phyloP scores from a whole-genome alignment of 1,140 invertebrate genomes.

The Drosophila miranda region DNA sequence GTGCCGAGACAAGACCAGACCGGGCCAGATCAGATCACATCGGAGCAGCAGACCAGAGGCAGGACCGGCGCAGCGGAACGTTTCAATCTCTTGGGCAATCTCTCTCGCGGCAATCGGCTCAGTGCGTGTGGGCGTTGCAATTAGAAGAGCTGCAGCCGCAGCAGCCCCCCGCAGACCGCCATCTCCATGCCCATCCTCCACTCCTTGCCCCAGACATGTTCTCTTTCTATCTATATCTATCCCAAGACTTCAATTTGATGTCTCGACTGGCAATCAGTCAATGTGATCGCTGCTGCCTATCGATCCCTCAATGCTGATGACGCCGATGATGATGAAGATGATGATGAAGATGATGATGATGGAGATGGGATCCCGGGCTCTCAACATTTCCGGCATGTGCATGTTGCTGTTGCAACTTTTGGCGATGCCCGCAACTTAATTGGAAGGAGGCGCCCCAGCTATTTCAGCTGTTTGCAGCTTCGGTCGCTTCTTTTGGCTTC shows the following conservation, averaged over 20 bases:
- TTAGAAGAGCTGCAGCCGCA: constrained; percentile 54
- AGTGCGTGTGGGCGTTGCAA: constrained; percentile 76
- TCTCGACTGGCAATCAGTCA: constrained; percentile 66
- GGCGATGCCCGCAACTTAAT: constrained; percentile 41
- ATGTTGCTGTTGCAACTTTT: constrained; percentile 55
- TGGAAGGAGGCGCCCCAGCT: constrained; percentile 39
- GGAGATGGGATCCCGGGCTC: too few relatives aligned
- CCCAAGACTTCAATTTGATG: constrained; percentile 46
- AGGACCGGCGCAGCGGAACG: constrained; percentile 38
- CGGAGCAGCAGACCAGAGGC: constrained; percentile 33
- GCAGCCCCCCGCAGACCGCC: background rate
- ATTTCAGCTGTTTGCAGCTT: constrained; percentile 12
- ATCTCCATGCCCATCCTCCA: background rate
- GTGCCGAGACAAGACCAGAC: too few relatives aligned
- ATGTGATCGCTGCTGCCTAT: constrained; percentile 47
- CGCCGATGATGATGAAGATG: constrained; percentile 23
- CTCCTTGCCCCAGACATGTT: constrained; percentile 52
- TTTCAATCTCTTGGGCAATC: constrained; percentile 69
- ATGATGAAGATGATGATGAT: too few relatives aligned
- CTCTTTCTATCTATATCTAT: constrained; percentile 4
- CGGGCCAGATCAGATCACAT: too few relatives aligned
- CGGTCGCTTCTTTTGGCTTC: background rate
- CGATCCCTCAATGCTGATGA: constrained; percentile 3
- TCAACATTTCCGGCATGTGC: constrained; percentile 2
- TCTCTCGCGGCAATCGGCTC: constrained; percentile 34